Evolutionary conservation across 2,113 vertebrate genomes (phyloP).

Genomic region (Dasypus novemcinctus): DNA sequence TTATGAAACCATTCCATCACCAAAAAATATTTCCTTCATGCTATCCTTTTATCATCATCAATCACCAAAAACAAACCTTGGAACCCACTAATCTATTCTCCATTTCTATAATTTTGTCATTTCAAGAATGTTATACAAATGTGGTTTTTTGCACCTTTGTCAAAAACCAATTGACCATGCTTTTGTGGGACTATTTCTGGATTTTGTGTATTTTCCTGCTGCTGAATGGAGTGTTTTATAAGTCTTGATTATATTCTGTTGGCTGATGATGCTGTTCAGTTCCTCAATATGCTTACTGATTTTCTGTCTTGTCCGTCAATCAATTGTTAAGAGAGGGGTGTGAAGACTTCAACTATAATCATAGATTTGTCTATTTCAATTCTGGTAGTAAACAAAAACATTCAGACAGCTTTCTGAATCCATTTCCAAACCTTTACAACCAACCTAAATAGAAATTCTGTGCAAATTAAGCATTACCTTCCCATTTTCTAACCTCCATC

Average conservation of each 20-base stretch:
- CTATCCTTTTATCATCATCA: not conserved
- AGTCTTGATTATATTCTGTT: not conserved
- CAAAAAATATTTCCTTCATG: not conserved
- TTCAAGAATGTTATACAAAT: not conserved
- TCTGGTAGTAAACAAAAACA: too few relatives aligned
- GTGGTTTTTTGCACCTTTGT: too few relatives aligned
- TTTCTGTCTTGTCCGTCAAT: not conserved
- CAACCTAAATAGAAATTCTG: too few relatives aligned
- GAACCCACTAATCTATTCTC: not conserved
- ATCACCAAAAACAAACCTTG: not conserved
- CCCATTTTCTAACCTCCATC: too few relatives aligned
- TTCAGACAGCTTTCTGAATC: too few relatives aligned
- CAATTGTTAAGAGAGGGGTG: not conserved
- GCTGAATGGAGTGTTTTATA: not conserved
- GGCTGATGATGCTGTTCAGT: not conserved
- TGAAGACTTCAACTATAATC: not conserved
- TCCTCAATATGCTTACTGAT: not conserved
- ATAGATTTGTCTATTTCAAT: not conserved
- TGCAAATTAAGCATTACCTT: too few relatives aligned
- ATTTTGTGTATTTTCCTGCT: not conserved
- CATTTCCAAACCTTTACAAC: too few relatives aligned
- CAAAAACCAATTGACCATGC: not conserved
- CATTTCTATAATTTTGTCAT: not conserved
- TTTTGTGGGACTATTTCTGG: not conserved
- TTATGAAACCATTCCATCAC: not conserved